Percentiles rank a stretch among this genome's conserved stretches.
These are phyloP conservation scores for Parauchenoglanis ngamensis DNA, from an alignment of 2,797 vertebrate genomes.

Conservation along the genomic window DNA sequence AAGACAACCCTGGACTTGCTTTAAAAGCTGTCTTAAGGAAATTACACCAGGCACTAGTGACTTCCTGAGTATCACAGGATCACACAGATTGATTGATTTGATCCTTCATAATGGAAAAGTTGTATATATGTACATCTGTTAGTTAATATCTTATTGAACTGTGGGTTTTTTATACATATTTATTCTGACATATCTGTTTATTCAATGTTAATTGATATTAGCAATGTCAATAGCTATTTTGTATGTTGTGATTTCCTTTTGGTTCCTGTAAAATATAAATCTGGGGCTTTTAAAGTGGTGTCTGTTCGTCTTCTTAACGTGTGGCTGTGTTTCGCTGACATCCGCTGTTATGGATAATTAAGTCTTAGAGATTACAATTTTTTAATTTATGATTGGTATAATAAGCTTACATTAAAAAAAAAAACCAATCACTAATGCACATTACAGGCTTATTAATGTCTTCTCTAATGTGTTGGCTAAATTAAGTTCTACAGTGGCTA, in stretches of 20 bases:
- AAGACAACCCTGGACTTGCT: neutral
- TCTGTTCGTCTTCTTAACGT: neutral
- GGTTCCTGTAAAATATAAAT: slow-evolving; percentile 13
- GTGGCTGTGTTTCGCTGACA: neutral
- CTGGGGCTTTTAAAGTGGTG: neutral
- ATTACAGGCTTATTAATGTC: neutral
- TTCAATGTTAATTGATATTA: neutral
- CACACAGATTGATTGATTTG: neutral
- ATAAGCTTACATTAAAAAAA: neutral
- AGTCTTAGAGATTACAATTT: neutral
- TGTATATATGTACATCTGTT: neutral
- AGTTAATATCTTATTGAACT: neutral
- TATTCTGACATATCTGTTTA: neutral
- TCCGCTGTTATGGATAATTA: neutral
- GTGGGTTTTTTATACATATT: neutral
- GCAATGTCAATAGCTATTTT: neutral
- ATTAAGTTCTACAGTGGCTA: neutral
- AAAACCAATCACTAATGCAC: neutral
- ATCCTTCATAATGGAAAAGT: neutral
- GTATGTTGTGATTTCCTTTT: neutral
- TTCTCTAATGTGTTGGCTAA: neutral
- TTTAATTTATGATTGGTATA: neutral
- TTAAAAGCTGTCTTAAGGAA: neutral
- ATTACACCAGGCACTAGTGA: neutral
- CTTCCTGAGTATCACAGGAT: neutral